These are phyloP conservation scores for Lasioglossum albipes DNA, from an alignment of 1,140 invertebrate species.

Conservation along the genomic window DNA sequence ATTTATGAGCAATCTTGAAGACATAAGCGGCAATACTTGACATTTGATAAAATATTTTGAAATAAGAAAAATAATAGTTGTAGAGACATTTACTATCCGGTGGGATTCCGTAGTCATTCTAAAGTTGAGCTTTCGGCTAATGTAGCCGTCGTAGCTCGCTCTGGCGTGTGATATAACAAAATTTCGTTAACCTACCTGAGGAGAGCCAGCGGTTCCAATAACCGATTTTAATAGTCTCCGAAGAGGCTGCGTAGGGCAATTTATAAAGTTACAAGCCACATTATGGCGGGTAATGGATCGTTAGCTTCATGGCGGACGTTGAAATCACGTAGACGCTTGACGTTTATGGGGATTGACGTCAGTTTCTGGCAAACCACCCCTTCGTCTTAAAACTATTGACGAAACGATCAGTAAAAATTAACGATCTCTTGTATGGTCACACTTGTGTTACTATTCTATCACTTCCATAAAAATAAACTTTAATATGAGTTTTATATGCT, in stretches of 20 bases:
- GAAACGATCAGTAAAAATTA: neutral
- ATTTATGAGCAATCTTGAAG: too few species aligned
- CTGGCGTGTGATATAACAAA: slow-evolving; percentile 17
- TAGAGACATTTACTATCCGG: too few species aligned
- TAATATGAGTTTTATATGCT: too few species aligned
- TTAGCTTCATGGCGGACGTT: slow-evolving; percentile 16
- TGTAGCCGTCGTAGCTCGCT: neutral
- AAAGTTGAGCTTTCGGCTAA: neutral
- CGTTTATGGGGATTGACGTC: slow-evolving; percentile 8
- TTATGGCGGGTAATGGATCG: slow-evolving; percentile 37
- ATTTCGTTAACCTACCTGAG: slow-evolving; percentile 39
- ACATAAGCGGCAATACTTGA: too few species aligned
- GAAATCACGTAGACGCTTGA: slow-evolving; percentile 3
- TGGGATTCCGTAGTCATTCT: too few species aligned
- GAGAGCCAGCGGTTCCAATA: slow-evolving; percentile 39
- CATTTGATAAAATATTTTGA: too few species aligned
- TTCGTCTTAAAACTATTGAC: neutral
- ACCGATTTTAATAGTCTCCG: slow-evolving; percentile 40
- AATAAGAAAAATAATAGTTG: too few species aligned
- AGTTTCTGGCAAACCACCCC: neutral
- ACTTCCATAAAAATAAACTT: too few species aligned
- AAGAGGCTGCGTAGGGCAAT: slow-evolving; percentile 34
- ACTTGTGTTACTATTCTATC: neutral
- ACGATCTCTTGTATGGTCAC: neutral
- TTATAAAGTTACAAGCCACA: slow-evolving; percentile 40